Percentiles rank a stretch among this genome's conserved stretches.
Conservation (phyloP, 37 sponge, comb jelly and placozoan species). For the Oopsacas minuta region DNA sequence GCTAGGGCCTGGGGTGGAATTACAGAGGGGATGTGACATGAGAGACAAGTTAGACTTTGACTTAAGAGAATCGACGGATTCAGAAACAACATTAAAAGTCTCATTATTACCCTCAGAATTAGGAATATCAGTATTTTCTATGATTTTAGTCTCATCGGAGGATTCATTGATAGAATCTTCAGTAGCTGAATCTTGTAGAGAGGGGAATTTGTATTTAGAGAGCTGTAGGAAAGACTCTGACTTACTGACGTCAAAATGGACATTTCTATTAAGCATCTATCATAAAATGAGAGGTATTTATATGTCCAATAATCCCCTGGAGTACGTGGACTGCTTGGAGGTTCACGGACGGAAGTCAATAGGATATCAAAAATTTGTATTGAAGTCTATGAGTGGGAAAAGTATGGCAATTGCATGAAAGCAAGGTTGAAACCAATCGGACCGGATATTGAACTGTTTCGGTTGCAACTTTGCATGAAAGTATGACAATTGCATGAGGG, state of each 20-base stretch:
- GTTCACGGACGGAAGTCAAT: too few species aligned
- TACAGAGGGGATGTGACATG: background rate
- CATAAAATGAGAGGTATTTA: too few species aligned
- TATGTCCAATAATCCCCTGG: too few species aligned
- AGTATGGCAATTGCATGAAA: too few species aligned
- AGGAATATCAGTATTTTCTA: background rate
- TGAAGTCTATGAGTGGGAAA: too few species aligned
- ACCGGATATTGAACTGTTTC: too few species aligned
- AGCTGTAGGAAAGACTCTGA: background rate
- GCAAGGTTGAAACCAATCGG: too few species aligned
- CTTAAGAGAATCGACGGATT: background rate
- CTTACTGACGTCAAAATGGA: background rate
- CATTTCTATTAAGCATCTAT: background rate
- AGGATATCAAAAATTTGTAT: too few species aligned
- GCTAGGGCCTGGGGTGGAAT: background rate
- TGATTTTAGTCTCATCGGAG: background rate
- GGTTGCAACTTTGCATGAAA: too few species aligned
- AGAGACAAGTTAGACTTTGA: background rate
- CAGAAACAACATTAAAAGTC: background rate
- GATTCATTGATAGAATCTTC: background rate
- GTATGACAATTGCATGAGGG: too few species aligned
- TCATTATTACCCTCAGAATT: background rate
- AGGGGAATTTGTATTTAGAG: background rate
- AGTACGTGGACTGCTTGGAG: too few species aligned
- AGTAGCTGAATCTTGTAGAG: background rate